Conservation (phyloP, 2,113 vertebrate genomes). For the Furnarius figulus region DNA sequence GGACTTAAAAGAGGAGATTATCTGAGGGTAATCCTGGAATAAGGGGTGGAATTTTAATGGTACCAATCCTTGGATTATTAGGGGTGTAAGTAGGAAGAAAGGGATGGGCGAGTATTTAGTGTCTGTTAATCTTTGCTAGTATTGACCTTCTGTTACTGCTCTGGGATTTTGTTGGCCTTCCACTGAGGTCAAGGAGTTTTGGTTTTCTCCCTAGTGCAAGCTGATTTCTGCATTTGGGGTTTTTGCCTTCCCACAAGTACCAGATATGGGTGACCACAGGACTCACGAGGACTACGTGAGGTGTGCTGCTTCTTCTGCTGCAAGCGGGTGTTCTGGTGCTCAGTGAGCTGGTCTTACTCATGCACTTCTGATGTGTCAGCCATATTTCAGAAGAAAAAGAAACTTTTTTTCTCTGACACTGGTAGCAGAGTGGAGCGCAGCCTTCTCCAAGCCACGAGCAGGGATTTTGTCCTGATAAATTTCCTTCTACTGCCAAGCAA, state of each 20-base stretch:
- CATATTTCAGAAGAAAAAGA: not conserved
- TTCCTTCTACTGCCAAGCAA: not conserved
- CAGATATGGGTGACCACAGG: not conserved
- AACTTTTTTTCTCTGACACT: not conserved
- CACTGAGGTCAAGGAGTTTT: not conserved
- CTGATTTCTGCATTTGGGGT: not conserved
- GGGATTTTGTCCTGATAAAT: not conserved
- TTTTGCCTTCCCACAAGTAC: not conserved
- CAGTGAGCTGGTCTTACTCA: not conserved
- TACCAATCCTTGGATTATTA: not conserved
- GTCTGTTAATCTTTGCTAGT: not conserved
- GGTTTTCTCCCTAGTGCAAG: not conserved
- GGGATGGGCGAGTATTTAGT: not conserved
- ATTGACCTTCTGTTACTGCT: not conserved
- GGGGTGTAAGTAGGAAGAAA: not conserved
- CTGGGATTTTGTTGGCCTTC: not conserved
- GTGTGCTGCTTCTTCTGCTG: not conserved
- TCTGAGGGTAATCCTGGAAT: not conserved
- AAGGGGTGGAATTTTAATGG: not conserved
- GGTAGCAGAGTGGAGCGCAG: accelerated
- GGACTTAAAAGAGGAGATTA: not conserved
- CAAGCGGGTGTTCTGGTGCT: not conserved
- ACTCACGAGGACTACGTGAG: not conserved
- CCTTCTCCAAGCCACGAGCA: not conserved
- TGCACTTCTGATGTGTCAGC: not conserved